phyloP scores from a whole-genome alignment of 2,113 vertebrate genomes.

The Microtus ochrogaster region DNA sequence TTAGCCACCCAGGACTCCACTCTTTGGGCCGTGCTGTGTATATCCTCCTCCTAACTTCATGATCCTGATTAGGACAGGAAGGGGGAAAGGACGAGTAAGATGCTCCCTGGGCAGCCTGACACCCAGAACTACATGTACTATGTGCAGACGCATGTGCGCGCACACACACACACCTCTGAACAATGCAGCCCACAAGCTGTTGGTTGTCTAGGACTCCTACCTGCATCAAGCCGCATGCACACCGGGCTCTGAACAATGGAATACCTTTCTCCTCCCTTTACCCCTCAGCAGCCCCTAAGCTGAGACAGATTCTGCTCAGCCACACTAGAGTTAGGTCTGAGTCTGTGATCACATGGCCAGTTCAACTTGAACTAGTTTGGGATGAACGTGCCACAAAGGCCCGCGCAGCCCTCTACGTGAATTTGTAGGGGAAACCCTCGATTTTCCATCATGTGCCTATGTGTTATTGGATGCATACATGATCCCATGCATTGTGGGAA shows the following conservation, averaged over 20 bases:
- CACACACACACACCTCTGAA: not conserved
- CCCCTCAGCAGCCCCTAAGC: not conserved
- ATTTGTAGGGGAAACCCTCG: not conserved
- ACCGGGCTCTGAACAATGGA: not conserved
- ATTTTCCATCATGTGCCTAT: not conserved
- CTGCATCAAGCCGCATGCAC: not conserved
- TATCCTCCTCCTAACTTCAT: too few species aligned
- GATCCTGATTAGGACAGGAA: too few species aligned
- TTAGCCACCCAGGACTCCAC: not conserved
- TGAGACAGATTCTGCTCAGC: not conserved
- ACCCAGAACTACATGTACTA: not conserved
- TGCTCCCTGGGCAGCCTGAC: not conserved
- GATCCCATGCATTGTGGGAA: not conserved
- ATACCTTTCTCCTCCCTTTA: not conserved
- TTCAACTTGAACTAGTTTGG: not conserved
- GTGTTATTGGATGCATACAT: not conserved
- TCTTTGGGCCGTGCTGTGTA: not conserved
- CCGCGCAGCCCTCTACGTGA: not conserved
- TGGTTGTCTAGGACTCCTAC: not conserved
- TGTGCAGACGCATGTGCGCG: fast-evolving
- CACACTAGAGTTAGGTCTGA: not conserved
- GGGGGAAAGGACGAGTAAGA: too few species aligned
- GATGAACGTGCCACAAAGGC: not conserved
- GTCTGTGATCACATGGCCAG: not conserved
- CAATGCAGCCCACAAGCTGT: not conserved